Conservation (phyloP, 1,140 invertebrate species). For the Drosophila dunni region DNA sequence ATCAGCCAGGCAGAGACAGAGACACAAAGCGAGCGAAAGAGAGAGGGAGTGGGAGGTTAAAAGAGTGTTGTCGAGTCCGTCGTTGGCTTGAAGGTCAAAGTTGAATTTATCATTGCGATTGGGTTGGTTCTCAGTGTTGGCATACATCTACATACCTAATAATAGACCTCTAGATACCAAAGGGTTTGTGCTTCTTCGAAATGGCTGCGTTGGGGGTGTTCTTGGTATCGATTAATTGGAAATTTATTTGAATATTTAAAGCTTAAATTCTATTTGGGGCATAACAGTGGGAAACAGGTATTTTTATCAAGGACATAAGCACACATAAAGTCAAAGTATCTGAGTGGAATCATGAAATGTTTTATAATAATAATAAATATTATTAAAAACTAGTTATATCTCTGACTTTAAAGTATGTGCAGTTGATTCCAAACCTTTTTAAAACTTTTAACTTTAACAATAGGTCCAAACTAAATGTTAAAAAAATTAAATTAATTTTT, state of each 20-base stretch:
- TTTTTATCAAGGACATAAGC: too few relatives aligned
- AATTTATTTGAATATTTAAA: background rate
- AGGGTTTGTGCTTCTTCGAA: background rate
- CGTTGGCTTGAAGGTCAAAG: slow-evolving; percentile 14
- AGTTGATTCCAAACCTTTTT: too few relatives aligned
- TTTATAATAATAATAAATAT: too few relatives aligned
- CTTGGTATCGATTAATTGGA: background rate
- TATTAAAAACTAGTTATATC: too few relatives aligned
- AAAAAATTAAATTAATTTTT: too few relatives aligned
- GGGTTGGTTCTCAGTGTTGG: background rate
- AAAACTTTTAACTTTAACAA: too few relatives aligned
- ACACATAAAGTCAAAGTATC: too few relatives aligned
- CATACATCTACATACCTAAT: background rate
- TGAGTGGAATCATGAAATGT: too few relatives aligned
- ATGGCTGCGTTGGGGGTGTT: background rate
- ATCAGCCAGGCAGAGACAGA: background rate
- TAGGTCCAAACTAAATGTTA: too few relatives aligned
- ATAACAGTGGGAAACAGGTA: background rate
- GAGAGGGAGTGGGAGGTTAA: too few relatives aligned
- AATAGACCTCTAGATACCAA: background rate
- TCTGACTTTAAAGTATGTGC: too few relatives aligned
- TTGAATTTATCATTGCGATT: background rate
- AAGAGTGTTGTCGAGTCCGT: slow-evolving; percentile 3
- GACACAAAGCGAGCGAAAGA: too few relatives aligned
- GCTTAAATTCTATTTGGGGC: background rate